Evolutionary conservation across 2,113 vertebrate genomes (phyloP).

Genomic region (Phoxinus phoxinus): DNA sequence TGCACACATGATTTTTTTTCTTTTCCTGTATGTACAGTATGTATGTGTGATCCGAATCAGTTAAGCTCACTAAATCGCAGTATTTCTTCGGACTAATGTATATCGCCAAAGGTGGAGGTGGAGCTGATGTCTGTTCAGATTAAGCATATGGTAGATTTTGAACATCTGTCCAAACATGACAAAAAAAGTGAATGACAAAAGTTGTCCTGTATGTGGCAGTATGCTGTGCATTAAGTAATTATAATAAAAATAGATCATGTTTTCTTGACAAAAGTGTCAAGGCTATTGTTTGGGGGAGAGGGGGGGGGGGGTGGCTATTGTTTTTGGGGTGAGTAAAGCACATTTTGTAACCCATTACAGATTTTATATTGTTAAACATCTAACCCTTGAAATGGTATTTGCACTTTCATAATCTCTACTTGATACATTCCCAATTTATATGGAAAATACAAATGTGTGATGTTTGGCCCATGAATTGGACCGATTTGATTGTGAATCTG

Average conservation of each 20-base stretch:
- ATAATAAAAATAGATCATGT: conserved; percentile 80
- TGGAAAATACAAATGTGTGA: conserved; percentile 83
- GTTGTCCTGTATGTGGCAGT: conserved; percentile 71
- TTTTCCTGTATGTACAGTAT: neutral
- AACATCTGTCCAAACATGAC: conserved; percentile 33
- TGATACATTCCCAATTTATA: conserved; percentile 99
- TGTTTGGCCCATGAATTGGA: conserved; percentile 91
- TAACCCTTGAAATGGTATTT: conserved; percentile 98
- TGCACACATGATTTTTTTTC: neutral
- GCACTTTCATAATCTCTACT: conserved; percentile 99
- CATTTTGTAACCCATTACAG: conserved; percentile 91
- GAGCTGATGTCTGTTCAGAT: conserved; percentile 27
- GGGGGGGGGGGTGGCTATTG: conserved; percentile 48
- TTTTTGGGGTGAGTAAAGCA: conserved; percentile 78
- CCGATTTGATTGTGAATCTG: conserved; percentile 71
- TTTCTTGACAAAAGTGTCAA: conserved; percentile 73
- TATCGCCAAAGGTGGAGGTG: conserved; percentile 47
- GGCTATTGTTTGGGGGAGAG: conserved; percentile 48
- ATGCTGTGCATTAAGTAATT: conserved; percentile 79
- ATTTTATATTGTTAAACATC: conserved; percentile 95
- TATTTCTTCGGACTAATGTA: conserved; percentile 52
- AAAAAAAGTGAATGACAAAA: conserved; percentile 26
- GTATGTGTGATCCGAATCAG: conserved; percentile 22
- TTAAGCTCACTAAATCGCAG: conserved; percentile 45
- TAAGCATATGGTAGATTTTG: conserved; percentile 33